Base-by-base conservation (phyloP, 2,113 vertebrate genomes). In the Hippocampus barbouri region DNA sequence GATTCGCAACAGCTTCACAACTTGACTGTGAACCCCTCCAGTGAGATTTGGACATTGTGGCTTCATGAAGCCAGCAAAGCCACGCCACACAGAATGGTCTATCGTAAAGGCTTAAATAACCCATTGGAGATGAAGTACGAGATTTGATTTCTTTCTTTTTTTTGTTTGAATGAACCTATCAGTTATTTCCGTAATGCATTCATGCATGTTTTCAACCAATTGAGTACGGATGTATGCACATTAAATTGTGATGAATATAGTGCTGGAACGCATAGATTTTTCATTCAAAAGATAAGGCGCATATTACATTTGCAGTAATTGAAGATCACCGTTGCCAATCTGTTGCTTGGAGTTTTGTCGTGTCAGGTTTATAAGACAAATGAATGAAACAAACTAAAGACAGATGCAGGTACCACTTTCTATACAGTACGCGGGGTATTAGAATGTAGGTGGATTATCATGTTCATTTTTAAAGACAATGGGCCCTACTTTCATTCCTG, bases 201-300 rank as follows among this genome's bases (percentile, higher is more conserved):
- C n/a, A 21, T 56, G 53, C 2, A 56, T n/a, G 12, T 11, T 59
- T 4, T 59, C 15, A 27, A 27, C 56, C 23, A 5, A 11, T 14
- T 23, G 5, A 11, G 18, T 71, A 27, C 8, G 45, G 68, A 14
- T 61, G 15, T 53, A 34, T 41, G 16, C 34, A 40, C 4, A 20
- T 0, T 61, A 56, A 1, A 14, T 56, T 69, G 23, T 40, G 5
- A 47, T 2, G 5, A 53, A 41, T 66, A 8, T 57, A 43, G 41
- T 53, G 66, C 41, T 4, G 66, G 14, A 23, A 34, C 5, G 5
- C 45, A 67, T 1, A 51, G 14, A 25, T 25, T 21, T 5, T 64
- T 40, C 12, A 68, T 72, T 72, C 16, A 3, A 63, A 54, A 68
- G 56, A 76, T 56, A 38, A 72, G n/a, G 20, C 45, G 5, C 5